Base-by-base conservation (phyloP, 2,797 vertebrate genomes). In the Caiman crocodilus region DNA sequence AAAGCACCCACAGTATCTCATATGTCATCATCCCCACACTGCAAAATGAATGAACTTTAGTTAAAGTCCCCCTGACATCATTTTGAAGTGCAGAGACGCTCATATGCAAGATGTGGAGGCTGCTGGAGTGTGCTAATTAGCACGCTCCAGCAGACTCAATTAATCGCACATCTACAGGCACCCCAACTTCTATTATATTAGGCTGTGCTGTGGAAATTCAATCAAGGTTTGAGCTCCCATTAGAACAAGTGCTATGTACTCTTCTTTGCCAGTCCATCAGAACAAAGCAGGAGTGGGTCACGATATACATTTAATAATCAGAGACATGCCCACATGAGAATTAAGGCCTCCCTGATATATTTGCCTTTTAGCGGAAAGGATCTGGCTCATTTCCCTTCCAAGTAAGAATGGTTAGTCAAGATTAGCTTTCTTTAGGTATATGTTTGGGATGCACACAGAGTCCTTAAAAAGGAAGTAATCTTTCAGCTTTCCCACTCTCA, bases 211-310 rank as follows among this genome's bases (percentile, higher is more conserved):
- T 32, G 64, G 64, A 67, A 67, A 67, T 11, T 30, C n/a, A 67
- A 8, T 32, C n/a, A 32, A 32, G 77, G 65, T 8, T 23, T 67
- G 5, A 59, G 71, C 56, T n/a, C n/a, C 23, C 16, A 14, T 6
- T 42, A 73, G 23, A 16, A 20, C 0, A 0, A 60, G 61, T 4
- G 1, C 1, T 15, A 60, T 65, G 18, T 3, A 14, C 16, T 59
- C 60, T 64, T 55, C 61, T 64, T 18, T 0, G 0, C 7, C 25
- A 65, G 78, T 78, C 50, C 69, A 21, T 5, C 61, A 1, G 42
- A 32, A 55, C 64, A 67, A 57, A 82, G 32, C 12, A 64, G 35
- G 55, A 35, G 11, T 1, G 76, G 64, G 61, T 88, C 60, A 59
- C 15, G 59, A 4, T 32, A 32, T 35, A 4, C 0, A 1, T 1